Base-by-base conservation (phyloP, 1,140 invertebrate species). In the Calliopsis andreniformis region DNA sequence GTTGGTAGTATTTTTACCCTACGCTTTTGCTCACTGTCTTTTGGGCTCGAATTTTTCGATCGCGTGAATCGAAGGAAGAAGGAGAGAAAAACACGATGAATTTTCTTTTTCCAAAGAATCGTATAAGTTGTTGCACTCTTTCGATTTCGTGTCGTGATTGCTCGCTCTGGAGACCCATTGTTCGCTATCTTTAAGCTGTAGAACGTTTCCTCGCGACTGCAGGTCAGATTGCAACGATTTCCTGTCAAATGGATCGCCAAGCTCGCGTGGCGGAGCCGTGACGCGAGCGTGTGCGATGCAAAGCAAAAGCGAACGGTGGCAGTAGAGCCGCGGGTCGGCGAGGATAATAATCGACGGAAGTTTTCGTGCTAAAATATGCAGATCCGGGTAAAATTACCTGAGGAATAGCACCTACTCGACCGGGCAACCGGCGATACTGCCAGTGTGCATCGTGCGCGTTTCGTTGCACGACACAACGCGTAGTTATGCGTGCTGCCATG, bases 351-450 rank as follows among this genome's bases (percentile, higher is more conserved):
- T 92, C 91, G 89, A 80, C 89, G 91, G 90, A 92, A 92, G 90
- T 90, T 89, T 90, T 89, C 90, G 91, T 91, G 90, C 87, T 90
- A 91, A 92, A 92, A 91, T 92, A 92, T 92, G 90, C 90, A 92
- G 89, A 91, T 91, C 88, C 88, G 71, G 82, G 80, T 90, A 88
- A 91, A 85, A 91, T 91, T 91, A 88, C 90, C 70, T 83, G 78
- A 80, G 82, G 83, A 87, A 83, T 83, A 86, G 82, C 87, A 87
- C 85, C 78, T 79, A 83, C 59, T 47, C 63, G 69, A 62, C 43
- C 79, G 75, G 47, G 28, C 64, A 35, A 51, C 35, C 18, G 28
- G 25, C 56, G 51, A 49, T 47, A 69, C 58, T 39, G 59, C 32
- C 66, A n/a, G 45, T 55, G 73, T 68, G 80, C 68, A 56, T 51